Evolutionary conservation across 2,113 vertebrate genomes (phyloP).

Genomic region (Oxyura jamaicensis): DNA sequence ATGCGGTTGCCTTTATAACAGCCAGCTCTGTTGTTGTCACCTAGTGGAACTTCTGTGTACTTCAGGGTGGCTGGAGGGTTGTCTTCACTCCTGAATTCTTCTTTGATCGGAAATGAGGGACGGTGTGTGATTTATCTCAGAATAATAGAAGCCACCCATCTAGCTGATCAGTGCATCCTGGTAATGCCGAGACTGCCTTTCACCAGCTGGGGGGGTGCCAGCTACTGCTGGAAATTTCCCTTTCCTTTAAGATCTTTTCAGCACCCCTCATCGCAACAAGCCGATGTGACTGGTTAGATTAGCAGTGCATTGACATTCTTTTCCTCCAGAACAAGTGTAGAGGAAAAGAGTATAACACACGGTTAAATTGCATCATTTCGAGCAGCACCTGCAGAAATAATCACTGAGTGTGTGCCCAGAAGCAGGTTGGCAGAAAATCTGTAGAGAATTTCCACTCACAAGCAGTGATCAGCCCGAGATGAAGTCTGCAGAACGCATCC

Average conservation of each 20-base stretch:
- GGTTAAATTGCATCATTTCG: neutral
- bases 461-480: neutral
- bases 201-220: neutral
- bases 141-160: neutral
- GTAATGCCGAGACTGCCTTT: neutral
- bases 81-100: neutral
- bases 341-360: neutral
- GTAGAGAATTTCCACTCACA: neutral
- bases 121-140: neutral
- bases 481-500: neutral
- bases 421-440: neutral
- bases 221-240: neutral
- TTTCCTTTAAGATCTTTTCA: neutral
- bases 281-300: neutral
- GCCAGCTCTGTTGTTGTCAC: neutral
- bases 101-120: neutral
- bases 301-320: neutral
- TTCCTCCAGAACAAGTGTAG: neutral
- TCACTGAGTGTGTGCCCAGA: neutral
- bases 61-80: neutral
- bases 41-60: neutral
- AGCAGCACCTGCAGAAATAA: neutral
- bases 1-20: neutral
- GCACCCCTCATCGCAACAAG: neutral
- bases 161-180: neutral